Base-by-base conservation (phyloP, 2,797 vertebrate genomes). In the Alosa sapidissima region DNA sequence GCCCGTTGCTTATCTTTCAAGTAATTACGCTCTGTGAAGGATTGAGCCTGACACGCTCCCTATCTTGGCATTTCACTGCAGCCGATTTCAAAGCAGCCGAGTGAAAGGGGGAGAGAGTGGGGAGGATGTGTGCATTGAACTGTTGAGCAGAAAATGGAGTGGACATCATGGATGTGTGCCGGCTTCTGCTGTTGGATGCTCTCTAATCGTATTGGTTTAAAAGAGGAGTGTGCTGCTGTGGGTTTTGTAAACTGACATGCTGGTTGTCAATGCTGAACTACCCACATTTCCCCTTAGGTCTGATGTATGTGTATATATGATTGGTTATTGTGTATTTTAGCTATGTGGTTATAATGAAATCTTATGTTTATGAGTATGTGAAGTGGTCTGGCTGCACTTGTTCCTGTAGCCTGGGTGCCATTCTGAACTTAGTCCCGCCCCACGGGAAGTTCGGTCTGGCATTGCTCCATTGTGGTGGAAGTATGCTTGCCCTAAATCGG, bases 11-110 rank as follows among this genome's bases (percentile, higher is more conserved):
- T 75, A 75, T 75, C 68, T 75, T 75, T 75, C 68, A 75, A 75
- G 68, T 75, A 75, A 75, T 75, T 75, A 75, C 36, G 68, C 68
- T 45, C 68, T 75, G 68, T 75, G 68, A 75, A 75, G 68, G 68
- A 75, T 75, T 75, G 68, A 75, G 68, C 68, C 68, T 41, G 68
- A 75, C 68, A 75, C 36, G 13, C 68, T 75, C 13, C 68, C 33
- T 75, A 75, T 75, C 68, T 41, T 75, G 68, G 33, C 68, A 19
- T 75, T 75, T 75, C 16, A 13, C 68, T 41, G 33, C 68, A 45
- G 68, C 14, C 68, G 13, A n/a, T 75, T 45, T 75, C 68, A 75
- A 75, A 75, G 68, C 68, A 41, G 13, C 68, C 11, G 13, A 72
- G 65, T 41, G 33, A 72, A 28, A 33, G 65, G 28, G 62, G 33